phyloP scores from a whole-genome alignment of 1,140 invertebrate genomes.

The Alviniconcha marisindica region DNA sequence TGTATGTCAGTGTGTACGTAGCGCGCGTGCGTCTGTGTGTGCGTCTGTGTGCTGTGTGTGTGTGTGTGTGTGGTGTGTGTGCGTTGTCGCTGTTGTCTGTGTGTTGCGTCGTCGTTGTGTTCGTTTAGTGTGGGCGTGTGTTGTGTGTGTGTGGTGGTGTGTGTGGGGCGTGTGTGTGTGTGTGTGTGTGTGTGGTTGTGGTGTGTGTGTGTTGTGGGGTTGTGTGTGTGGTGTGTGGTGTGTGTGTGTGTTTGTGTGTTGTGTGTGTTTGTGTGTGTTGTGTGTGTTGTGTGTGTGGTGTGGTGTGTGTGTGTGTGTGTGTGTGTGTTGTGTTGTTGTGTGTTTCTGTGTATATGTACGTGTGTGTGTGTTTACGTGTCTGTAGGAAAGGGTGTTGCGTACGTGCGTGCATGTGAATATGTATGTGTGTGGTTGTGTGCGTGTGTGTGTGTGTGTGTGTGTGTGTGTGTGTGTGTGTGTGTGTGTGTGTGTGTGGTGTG shows the following conservation, averaged over 20 bases:
- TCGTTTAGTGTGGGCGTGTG: too few species aligned
- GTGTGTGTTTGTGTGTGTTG: background rate
- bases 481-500: background rate
- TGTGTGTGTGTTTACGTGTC: constrained; percentile 14
- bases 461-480: background rate
- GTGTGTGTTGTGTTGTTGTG: background rate
- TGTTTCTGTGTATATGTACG: background rate
- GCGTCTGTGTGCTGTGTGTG: too few species aligned
- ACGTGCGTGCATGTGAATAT: background rate
- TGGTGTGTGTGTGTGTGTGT: background rate
- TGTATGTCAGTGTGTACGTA: too few species aligned
- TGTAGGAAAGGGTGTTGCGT: too few species aligned
- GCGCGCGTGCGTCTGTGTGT: too few species aligned
- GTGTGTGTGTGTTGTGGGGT: background rate
- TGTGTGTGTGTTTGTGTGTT: background rate
- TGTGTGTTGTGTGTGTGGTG: too few species aligned
- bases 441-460: constrained; percentile 20
- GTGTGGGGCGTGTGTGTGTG: too few species aligned
- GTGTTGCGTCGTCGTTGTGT: too few species aligned
- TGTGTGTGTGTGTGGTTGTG: too few species aligned
- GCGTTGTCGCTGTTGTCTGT: too few species aligned
- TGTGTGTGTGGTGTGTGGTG: background rate
- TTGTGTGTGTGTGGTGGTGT: too few species aligned
- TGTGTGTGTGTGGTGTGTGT: too few species aligned
- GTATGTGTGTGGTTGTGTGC: background rate